phyloP scores from a whole-genome alignment of 2,113 vertebrate genomes.

The Melierax canorus region DNA sequence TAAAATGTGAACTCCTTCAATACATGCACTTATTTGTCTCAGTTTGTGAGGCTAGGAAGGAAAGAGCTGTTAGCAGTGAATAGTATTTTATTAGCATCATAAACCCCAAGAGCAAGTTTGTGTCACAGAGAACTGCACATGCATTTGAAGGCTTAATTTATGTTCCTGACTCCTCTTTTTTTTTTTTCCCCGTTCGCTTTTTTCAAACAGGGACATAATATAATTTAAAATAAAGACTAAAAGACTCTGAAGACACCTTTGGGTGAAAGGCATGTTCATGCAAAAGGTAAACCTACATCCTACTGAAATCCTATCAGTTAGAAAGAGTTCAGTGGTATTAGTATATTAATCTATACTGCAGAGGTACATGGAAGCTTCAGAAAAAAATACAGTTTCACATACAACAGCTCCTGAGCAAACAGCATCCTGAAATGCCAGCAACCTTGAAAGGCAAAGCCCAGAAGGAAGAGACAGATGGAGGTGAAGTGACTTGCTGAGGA shows the following conservation, averaged over 20 bases:
- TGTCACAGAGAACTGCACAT: slow-evolving; percentile 58
- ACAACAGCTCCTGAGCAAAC: background rate
- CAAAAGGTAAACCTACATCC: background rate
- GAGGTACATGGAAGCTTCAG: background rate
- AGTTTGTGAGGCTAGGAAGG: slow-evolving; percentile 11
- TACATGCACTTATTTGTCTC: slow-evolving; percentile 45
- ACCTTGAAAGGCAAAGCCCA: background rate
- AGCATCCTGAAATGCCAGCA: background rate
- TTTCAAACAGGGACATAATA: background rate
- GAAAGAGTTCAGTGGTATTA: background rate
- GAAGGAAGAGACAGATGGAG: background rate
- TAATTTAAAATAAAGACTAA: background rate
- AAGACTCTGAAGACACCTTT: background rate
- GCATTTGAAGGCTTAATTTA: slow-evolving; percentile 55
- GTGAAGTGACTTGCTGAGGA: background rate
- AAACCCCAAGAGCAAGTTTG: slow-evolving; percentile 68
- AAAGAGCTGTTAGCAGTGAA: slow-evolving; percentile 51
- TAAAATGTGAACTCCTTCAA: slow-evolving; percentile 53
- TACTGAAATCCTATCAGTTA: background rate
- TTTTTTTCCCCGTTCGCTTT: background rate
- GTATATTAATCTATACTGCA: background rate
- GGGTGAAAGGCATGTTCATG: background rate
- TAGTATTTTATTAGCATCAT: slow-evolving; percentile 62
- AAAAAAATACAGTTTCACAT: background rate
- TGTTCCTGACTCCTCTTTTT: background rate